Evolutionary conservation across 2,888 invertebrate genomes (phyloP), one percentile per base, ranked within the genome.

Genomic region (Hypomecis punctinalis): DNA sequence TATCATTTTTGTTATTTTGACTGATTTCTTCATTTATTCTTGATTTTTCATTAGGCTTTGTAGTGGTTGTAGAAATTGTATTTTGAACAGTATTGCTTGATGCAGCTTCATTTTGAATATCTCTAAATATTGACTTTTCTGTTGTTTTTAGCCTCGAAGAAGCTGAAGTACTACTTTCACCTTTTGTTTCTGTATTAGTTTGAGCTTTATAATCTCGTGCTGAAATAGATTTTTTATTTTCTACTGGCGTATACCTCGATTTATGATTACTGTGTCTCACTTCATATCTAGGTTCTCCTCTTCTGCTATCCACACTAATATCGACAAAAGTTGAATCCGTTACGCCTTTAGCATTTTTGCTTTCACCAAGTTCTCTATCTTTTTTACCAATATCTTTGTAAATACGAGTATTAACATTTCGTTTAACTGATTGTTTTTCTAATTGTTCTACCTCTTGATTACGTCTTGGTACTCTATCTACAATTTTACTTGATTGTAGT

Each of bases 281-380:
- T 80, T 93, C 93, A 70, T 89, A 93, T 65, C 86, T 84, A 2
- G 93, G 93, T 77, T 93, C 93, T 53, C 89, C 90, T 76, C 88
- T 82, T 33, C 91, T 81, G 43, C 80, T 73, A 67, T 90, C 91
- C 33, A 79, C 56, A 69, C 80, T 91, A 0, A 91, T 80, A 66
- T 91, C 88, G 33, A 90, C 71, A 76, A 91, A 84, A 57, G 76
- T 79, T 43, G 78, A 39, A 61, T 81, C 80, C 40, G 67, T 55
- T 5, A 68, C 61, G 10, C 68, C 73, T 61, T 71, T 74, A 42
- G 75, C 81, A 62, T 77, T 68, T 51, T 71, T 70, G 37, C 71
- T 75, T 40, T 52, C 61, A 10, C 73, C 67, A 66, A 77, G 80
- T 51, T 77, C 75, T 76, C 92, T 84, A 1, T 92, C 90, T 66